Evolutionary conservation across 2,113 vertebrate species (phyloP).

Genomic region (Merops nubicus): DNA sequence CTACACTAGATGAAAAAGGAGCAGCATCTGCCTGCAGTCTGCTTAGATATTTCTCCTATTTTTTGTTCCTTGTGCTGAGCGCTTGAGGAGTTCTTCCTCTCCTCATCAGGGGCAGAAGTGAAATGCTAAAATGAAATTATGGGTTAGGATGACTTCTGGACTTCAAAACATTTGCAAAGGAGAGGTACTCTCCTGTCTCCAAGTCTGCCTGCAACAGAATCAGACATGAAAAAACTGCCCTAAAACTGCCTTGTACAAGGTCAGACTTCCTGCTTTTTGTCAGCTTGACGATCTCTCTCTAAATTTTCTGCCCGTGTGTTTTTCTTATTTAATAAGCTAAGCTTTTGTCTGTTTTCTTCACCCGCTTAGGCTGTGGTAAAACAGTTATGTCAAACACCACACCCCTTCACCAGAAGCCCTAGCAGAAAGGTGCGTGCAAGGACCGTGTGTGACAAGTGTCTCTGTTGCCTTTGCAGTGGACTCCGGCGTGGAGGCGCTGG

Average conservation of each 20-base stretch:
- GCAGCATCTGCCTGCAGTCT: background rate
- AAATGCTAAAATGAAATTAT: background rate
- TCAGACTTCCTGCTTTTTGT: background rate
- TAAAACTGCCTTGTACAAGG: background rate
- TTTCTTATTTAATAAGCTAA: background rate
- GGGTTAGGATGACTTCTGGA: background rate
- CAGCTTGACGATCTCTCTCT: background rate
- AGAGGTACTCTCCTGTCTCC: background rate
- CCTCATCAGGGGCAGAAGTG: rapidly evolving
- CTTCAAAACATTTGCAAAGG: background rate
- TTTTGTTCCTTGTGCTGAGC: background rate
- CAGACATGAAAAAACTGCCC: background rate
- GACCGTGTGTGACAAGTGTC: background rate
- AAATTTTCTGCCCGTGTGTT: background rate
- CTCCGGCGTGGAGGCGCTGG: conserved; percentile 80
- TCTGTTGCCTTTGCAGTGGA: conserved; percentile 73
- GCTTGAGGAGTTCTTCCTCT: background rate
- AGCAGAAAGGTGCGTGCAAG: rapidly evolving
- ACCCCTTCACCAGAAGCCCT: background rate
- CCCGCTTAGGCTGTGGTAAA: background rate
- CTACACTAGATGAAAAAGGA: background rate
- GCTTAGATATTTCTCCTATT: background rate
- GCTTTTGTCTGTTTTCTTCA: background rate
- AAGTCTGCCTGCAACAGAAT: background rate
- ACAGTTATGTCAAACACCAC: background rate